These are phyloP conservation scores for Saguinus oedipus DNA, from an alignment of 2,797 vertebrate species.

Conservation along the genomic window DNA sequence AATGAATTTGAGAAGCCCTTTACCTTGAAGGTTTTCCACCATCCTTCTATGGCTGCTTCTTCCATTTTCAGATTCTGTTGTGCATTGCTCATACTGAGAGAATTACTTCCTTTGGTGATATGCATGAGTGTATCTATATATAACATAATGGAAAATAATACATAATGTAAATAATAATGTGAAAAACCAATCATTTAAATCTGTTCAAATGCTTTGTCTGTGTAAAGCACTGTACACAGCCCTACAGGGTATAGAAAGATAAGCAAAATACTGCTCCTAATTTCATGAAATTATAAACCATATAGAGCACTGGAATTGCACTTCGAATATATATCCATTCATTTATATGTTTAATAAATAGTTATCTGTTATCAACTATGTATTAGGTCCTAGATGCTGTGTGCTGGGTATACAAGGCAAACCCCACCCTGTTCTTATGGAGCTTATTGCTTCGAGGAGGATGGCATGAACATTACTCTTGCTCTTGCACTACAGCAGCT, in stretches of 20 bases:
- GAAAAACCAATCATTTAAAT: background rate
- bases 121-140: background rate
- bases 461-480: background rate
- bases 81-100: background rate
- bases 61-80: background rate
- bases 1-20: background rate
- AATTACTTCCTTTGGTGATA: background rate
- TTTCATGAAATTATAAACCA: background rate
- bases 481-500: background rate
- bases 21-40: background rate
- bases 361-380: background rate
- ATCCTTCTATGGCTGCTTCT: background rate
- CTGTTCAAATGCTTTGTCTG: background rate
- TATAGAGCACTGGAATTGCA: background rate
- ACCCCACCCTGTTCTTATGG: background rate
- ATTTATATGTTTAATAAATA: constrained; percentile 10
- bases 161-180: background rate
- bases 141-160: no score
- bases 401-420: background rate
- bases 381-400: background rate
- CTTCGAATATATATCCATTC: background rate
- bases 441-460: background rate
- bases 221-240: background rate
- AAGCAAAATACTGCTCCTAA: background rate
- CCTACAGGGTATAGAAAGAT: background rate